phyloP scores from a whole-genome alignment of 2,888 invertebrate species.

The Microctonus brassicae region DNA sequence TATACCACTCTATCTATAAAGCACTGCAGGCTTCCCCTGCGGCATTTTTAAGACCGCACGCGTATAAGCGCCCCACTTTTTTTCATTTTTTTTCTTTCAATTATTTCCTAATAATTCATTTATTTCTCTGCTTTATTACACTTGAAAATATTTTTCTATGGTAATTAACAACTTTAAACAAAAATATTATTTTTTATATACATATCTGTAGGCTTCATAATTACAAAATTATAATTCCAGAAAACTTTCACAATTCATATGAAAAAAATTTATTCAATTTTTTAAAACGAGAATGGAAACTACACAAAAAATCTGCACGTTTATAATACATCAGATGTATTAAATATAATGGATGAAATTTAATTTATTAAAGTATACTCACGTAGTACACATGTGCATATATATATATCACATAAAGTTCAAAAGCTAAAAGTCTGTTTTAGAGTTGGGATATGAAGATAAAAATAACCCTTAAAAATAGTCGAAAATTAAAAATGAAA shows the following conservation, averaged over 20 bases:
- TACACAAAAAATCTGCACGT: no score
- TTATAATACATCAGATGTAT: background rate
- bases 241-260: background rate
- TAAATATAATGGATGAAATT: background rate
- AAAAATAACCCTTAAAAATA: background rate
- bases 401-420: constrained; percentile 5
- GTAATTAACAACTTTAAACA: background rate
- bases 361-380: background rate
- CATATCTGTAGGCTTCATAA: background rate
- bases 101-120: no score
- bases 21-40: constrained; percentile 3
- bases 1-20: constrained; percentile 24
- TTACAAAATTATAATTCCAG: background rate
- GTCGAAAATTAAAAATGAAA: background rate
- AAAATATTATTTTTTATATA: background rate
- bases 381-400: background rate
- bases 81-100: background rate
- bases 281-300: no score
- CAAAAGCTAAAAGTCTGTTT: constrained; percentile 2
- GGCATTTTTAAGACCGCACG: background rate
- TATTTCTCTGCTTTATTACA: no score
- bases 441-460: background rate
- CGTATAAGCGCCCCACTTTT: background rate
- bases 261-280: background rate
- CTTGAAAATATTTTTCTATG: no score